A percentile compares a stretch with the other conserved stretches of the same genome.
These are phyloP conservation scores for Microctonus aethiopoides DNA, from an alignment of 2,888 invertebrate species.

Conservation along the genomic window DNA sequence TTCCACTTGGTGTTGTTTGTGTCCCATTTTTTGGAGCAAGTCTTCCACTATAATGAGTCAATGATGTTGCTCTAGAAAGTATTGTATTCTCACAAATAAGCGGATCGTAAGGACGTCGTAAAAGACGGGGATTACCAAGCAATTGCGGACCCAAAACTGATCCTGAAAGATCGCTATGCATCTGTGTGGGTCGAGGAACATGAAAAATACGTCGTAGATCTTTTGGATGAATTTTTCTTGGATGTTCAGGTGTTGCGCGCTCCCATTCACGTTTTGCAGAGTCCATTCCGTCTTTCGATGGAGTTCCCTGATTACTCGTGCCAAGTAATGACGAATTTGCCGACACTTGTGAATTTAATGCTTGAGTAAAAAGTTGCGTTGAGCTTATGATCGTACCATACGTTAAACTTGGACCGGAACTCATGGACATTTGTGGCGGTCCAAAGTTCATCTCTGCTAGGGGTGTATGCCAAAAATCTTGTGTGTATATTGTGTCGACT, in stretches of 20 bases:
- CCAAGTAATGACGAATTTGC: not conserved
- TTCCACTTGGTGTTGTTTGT: conserved; percentile 32
- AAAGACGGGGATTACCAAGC: conserved; percentile 59
- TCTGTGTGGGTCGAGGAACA: conserved; percentile 38
- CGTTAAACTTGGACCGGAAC: conserved; percentile 60
- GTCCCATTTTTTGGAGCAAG: conserved; percentile 51
- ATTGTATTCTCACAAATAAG: conserved; percentile 65
- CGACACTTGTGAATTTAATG: conserved; percentile 55
- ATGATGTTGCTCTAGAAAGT: conserved; percentile 59
- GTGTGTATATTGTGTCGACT: conserved; percentile 62
- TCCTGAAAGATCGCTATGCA: conserved; percentile 48
- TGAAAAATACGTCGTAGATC: conserved; percentile 59
- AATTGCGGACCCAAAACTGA: conserved; percentile 59
- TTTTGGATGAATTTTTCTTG: conserved; percentile 57
- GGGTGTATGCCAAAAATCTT: conserved; percentile 64
- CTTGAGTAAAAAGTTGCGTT: conserved; percentile 63
- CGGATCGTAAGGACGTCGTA: conserved; percentile 63
- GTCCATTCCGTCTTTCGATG: conserved; percentile 53
- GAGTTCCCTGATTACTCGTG: conserved; percentile 24
- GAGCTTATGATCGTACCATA: conserved; percentile 64
- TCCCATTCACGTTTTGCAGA: conserved; percentile 64
- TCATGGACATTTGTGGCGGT: conserved; percentile 64
- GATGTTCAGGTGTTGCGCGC: conserved; percentile 59
- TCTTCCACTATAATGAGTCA: conserved; percentile 52
- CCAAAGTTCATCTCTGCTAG: conserved; percentile 65